Base-by-base conservation (phyloP, 2,888 invertebrate genomes). In the Cosmia pyralina region DNA sequence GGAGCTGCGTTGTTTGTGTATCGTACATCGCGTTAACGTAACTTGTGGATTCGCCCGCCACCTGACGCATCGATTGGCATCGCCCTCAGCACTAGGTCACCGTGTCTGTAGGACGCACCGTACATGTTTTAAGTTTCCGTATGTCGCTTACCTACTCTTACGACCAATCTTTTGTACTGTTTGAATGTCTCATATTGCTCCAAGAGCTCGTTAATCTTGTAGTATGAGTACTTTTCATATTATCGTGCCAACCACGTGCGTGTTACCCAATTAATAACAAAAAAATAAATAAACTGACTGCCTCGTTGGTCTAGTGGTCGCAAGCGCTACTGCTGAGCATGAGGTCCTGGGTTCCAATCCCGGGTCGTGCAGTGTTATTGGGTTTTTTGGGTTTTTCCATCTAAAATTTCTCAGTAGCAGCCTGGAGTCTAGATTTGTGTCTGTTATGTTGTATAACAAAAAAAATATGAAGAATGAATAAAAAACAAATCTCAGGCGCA, bases 31-130 rank as follows among this genome's bases (percentile, higher is more conserved):
- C 64, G 57, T 64, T 64, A 79, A 81, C 72, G 76, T 77, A 84
- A 88, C 88, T 88, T 87, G 88, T 90, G 85, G 86, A 90, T 90
- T 89, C 85, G 68, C 81, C 84, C 74, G 69, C 88, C 89, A 90
- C 89, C 90, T 91, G 91, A 86, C 87, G 87, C 92, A 96, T 94
- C 92, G 94, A 95, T 95, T 92, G 89, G 85, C 89, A 82, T 87
- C 87, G 78, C 83, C 81, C 67, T 77, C 76, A 84, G 85, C 86
- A 92, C 88, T 94, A 91, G 94, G 95, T 94, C 93, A 94, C 83
- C 85, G 87, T 93, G 92, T 89, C 90, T 88, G 67, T 82, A 70
- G 84, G 74, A 65, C 78, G 63, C 69, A 28, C n/a, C 65, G 38
- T 72, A 50, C 10, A 63, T 69, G 59, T 58, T 71, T 68, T 41